Base-by-base conservation (phyloP, 2,113 vertebrate species). In the Ceuthmochares aereus region DNA sequence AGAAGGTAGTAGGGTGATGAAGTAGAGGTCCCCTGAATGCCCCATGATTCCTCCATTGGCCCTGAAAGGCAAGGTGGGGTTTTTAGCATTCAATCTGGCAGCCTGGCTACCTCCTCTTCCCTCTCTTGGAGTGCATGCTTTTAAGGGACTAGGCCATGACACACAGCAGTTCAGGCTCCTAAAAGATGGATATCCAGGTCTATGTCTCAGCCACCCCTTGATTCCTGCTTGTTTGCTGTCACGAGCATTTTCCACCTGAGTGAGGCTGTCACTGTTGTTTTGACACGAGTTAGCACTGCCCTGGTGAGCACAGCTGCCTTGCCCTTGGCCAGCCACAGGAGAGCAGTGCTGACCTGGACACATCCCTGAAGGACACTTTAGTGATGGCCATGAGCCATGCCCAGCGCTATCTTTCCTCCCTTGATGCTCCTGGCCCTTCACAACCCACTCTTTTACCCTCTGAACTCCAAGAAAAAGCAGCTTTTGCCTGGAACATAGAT, bases 201-300 rank as follows among this genome's bases (percentile, higher is more conserved):
- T 37, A 10, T 0, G 0, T 36, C 59, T 85, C 59, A 56, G 34
- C 36, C 32, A 43, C 3, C 10, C 43, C 19, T 45, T 8, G 23
- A 22, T 32, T 37, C n/a, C 37, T 32, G 59, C 43, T 42, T 49
- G 37, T 49, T 73, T 8, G 37, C 45, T 73, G 37, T 73, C 34
- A 60, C 18, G 40, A 43, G 22, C 11, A 30, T 52, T 54, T 12
- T 45, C 43, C 4, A 12, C 29, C 3, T 0, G 2, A 52, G 5
- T 51, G 34, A 74, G 30, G 37, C 34, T 43, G 32, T 49, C 9
- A 4, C 32, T 52, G 52, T 16, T 62, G 32, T 40, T 89, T 17
- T 17, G 5, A 9, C 34, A 17, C 9, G 40, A 34, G 2, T 19
- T 59, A 64, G 25, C 2, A 3, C 32, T 20, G 32, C 34, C 22